These are phyloP conservation scores for Polydesmus complanatus DNA, from an alignment of 2,888 invertebrate species.

Conservation along the genomic window DNA sequence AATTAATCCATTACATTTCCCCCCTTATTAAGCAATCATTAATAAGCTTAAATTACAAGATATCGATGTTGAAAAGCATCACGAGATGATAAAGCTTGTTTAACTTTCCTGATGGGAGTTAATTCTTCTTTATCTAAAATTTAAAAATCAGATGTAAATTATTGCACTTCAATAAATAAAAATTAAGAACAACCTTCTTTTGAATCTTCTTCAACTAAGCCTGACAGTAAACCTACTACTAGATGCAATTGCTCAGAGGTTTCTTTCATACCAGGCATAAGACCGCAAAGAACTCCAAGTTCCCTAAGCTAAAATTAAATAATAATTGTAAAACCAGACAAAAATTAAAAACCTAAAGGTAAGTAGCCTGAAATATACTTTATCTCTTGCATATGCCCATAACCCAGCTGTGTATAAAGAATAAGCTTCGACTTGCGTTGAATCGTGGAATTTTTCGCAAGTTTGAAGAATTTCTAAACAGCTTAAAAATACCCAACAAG, in stretches of 20 bases:
- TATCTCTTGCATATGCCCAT: constrained; percentile 76
- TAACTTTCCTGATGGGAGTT: constrained; percentile 65
- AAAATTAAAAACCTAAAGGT: too few species aligned
- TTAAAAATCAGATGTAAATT: neutral
- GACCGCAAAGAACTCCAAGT: constrained; percentile 75
- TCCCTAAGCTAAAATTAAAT: constrained; percentile 36
- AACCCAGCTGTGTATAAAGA: constrained; percentile 72
- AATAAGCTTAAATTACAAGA: constrained; percentile 38
- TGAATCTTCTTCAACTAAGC: constrained; percentile 50
- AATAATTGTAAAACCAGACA: neutral
- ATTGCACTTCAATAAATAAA: neutral
- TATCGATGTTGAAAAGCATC: constrained; percentile 80
- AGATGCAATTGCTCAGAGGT: constrained; percentile 77
- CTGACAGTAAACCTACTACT: constrained; percentile 78
- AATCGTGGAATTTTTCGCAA: constrained; percentile 38
- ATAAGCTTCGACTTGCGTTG: constrained; percentile 45
- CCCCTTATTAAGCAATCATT: constrained; percentile 4
- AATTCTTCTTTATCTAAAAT: constrained; percentile 8
- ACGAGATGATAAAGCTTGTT: constrained; percentile 78
- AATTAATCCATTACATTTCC: neutral
- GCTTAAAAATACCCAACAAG: constrained; percentile 86
- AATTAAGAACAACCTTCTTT: neutral
- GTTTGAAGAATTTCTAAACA: constrained; percentile 74
- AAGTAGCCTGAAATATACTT: too few species aligned
- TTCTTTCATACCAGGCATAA: constrained; percentile 56